Base-by-base conservation (phyloP, 1,140 invertebrate species). In the Cryptotermes secundus region DNA sequence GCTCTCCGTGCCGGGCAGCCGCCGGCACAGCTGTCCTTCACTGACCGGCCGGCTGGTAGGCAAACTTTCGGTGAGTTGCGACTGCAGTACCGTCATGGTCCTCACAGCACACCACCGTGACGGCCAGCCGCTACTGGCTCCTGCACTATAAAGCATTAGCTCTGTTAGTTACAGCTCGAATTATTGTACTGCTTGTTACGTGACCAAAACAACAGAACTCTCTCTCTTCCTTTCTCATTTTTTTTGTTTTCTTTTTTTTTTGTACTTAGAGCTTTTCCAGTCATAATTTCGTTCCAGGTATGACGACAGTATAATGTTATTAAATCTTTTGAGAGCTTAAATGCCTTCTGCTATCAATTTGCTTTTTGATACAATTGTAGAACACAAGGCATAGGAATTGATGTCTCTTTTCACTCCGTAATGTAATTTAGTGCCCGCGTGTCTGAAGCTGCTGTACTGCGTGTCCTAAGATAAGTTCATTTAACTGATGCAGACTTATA, bases 271-370 rank as follows among this genome's bases (percentile, higher is more conserved):
- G 59, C 59, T 72, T 31, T n/a, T 31, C 31, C 26, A 72, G 26
- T 6, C 26, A 72, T 31, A 26, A 31, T 72, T 72, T 72, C 59
- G 59, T 72, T 72, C 59, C 59, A 72, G 59, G 59, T 72, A 72
- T 72, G 59, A 72, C 59, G 59, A 72, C 9, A 9, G 9, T n/a
- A n/a, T 72, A 72, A 72, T 72, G 59, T 31, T 72, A 31, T 72
- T 72, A 72, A 72, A 72, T 72, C 59, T 72, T 72, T 31, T 72
- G n/a, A 72, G 59, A 72, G 59, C 59, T 72, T 72, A 72, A 72
- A 72, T 72, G 9, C 59, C 59, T 72, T 72, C 59, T 72, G 4
- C 14, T n/a, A 2, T 31, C 59, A 72, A 31, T 72, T 72, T 31
- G 59, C 59, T 31, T 72, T 72, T 72, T 72, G 59, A 72, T 72